Conservation (phyloP, 2,797 vertebrate species). For the Emys orbicularis region DNA sequence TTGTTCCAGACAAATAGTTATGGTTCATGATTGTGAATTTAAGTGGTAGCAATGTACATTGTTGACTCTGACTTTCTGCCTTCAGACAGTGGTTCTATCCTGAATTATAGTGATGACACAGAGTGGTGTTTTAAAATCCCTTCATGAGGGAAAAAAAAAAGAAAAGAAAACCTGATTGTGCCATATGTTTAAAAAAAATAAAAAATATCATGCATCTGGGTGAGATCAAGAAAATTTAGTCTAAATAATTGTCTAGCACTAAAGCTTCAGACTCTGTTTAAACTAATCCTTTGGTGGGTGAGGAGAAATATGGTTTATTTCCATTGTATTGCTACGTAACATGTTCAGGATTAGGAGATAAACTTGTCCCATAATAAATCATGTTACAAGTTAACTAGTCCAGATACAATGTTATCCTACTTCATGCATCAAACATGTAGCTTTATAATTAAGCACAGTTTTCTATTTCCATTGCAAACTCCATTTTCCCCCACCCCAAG, state of each 20-base stretch:
- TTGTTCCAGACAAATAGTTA: neutral
- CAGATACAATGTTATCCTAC: neutral
- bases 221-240: neutral
- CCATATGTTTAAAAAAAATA: neutral
- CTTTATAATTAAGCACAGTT: neutral
- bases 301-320: neutral
- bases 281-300: neutral
- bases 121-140: neutral
- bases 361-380: neutral
- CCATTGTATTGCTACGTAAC: neutral
- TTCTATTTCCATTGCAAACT: neutral
- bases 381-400: neutral
- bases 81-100: neutral
- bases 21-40: neutral
- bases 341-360: neutral
- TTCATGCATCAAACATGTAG: neutral
- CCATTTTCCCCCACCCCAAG: neutral
- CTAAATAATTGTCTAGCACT: neutral
- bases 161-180: fast-evolving
- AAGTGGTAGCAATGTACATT: neutral
- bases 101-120: neutral
- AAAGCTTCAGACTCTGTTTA: neutral
- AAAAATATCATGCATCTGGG: too few species aligned
- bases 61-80: neutral
- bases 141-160: neutral